Evolutionary conservation across 2,113 vertebrate genomes (phyloP).

Genomic region (Gallinago media): DNA sequence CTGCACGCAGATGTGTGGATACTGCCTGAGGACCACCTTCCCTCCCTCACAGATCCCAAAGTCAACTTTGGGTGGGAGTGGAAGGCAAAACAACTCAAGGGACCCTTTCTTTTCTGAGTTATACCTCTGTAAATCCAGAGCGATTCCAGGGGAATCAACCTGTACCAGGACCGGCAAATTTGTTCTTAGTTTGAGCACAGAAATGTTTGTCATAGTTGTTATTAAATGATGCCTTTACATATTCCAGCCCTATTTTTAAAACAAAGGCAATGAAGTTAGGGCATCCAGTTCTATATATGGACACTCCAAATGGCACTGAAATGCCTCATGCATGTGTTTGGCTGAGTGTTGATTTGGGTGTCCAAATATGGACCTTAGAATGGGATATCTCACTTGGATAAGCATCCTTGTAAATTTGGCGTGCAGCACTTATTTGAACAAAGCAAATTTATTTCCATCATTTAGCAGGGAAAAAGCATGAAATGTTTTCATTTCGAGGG

Average conservation of each 20-base stretch:
- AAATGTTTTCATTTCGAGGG: constrained; percentile 24
- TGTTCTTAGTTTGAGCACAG: background rate
- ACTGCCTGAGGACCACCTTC: background rate
- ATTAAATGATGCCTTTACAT: constrained; percentile 60
- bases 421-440: constrained; percentile 24
- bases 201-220: constrained; percentile 34
- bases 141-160: background rate
- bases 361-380: constrained; percentile 70
- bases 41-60: background rate
- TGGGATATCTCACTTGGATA: constrained; percentile 63
- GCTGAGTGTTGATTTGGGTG: constrained; percentile 60
- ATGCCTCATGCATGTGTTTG: constrained; percentile 65
- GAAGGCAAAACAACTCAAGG: background rate
- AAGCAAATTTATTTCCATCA: constrained; percentile 58
- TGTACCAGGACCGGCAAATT: background rate
- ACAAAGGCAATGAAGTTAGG: constrained; percentile 69
- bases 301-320: constrained; percentile 67
- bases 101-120: background rate
- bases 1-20: rapidly evolving
- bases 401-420: constrained; percentile 62
- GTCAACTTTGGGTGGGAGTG: background rate
- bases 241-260: constrained; percentile 70
- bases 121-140: background rate
- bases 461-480: background rate
- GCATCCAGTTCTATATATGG: constrained; percentile 71